A percentile compares a stretch with the other conserved stretches of the same genome.
Conservation (phyloP, 1,140 invertebrate genomes). For the Lordiphosa collinella region DNA sequence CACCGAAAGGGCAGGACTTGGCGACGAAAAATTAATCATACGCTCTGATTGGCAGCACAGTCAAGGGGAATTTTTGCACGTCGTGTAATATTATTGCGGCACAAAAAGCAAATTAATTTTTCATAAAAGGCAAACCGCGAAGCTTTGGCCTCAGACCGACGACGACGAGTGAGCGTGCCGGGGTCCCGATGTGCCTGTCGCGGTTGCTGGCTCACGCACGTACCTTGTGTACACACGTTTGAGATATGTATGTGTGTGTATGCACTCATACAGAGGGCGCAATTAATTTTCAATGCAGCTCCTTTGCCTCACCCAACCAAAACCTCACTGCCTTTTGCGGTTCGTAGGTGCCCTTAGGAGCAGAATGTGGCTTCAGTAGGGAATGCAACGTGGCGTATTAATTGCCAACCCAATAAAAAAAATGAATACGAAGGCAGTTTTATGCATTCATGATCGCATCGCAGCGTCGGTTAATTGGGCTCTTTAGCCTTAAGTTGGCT, state of each 20-base stretch:
- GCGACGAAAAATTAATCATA: slow-evolving; percentile 72
- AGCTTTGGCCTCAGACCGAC: slow-evolving; percentile 10
- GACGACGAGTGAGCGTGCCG: background rate
- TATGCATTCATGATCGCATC: slow-evolving; percentile 33
- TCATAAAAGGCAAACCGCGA: slow-evolving; percentile 70
- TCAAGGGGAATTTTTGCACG: slow-evolving; percentile 46
- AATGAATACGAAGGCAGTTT: slow-evolving; percentile 30
- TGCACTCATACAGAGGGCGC: slow-evolving; percentile 21
- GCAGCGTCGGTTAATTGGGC: slow-evolving; percentile 46
- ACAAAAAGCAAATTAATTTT: slow-evolving; percentile 76
- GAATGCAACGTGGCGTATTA: slow-evolving; percentile 48
- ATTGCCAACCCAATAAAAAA: slow-evolving; percentile 54
- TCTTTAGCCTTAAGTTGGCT: slow-evolving; percentile 36
- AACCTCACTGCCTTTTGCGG: background rate
- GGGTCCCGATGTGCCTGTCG: background rate
- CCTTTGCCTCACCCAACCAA: slow-evolving; percentile 14
- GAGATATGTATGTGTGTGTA: slow-evolving; percentile 11
- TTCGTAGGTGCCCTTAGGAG: slow-evolving; percentile 34
- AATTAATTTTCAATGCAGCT: slow-evolving; percentile 76
- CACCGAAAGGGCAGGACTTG: slow-evolving; percentile 13
- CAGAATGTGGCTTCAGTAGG: slow-evolving; percentile 9
- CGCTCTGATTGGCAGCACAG: slow-evolving; percentile 67
- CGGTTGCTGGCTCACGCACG: slow-evolving; percentile 35
- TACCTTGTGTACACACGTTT: slow-evolving; percentile 11
- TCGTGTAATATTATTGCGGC: slow-evolving; percentile 70